Percentiles rank a stretch among this genome's conserved stretches.
These are phyloP conservation scores for Mallotus villosus DNA, from an alignment of 2,797 vertebrate species.

Conservation along the genomic window DNA sequence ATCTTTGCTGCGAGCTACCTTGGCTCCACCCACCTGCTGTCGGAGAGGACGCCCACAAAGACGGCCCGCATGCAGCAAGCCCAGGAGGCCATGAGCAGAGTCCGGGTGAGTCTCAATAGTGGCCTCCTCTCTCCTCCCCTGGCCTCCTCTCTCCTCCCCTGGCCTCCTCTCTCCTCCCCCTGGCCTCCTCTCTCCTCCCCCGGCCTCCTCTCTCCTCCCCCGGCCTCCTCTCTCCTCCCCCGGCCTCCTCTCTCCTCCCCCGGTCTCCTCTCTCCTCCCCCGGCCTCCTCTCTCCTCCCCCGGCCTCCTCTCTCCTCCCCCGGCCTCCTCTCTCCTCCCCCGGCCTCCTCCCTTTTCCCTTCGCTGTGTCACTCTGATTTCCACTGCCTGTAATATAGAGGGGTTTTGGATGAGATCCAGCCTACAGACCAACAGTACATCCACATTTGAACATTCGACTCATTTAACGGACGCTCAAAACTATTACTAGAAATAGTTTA, in stretches of 20 bases:
- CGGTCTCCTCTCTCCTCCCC: too few species aligned
- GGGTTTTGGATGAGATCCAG: too few species aligned
- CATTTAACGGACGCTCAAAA: too few species aligned
- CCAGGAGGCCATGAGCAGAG: conserved; percentile 93
- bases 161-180: too few species aligned
- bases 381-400: too few species aligned
- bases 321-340: too few species aligned
- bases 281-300: not conserved
- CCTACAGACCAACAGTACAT: too few species aligned
- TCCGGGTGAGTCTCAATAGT: conserved; percentile 83
- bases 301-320: not conserved
- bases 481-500: too few species aligned
- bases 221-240: not conserved
- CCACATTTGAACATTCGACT: too few species aligned
- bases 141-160: not conserved
- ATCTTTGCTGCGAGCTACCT: conserved; percentile 97
- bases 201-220: not conserved
- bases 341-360: not conserved
- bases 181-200: not conserved
- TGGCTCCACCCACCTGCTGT: conserved; percentile 94
- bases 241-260: not conserved
- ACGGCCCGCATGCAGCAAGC: conserved; percentile 97
- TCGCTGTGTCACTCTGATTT: too few species aligned
- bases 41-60: conserved; percentile 93
- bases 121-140: not conserved